Evolutionary conservation across 92 coral and sea anemone species (phyloP).

Genomic region (Phenganax stokvisi): DNA sequence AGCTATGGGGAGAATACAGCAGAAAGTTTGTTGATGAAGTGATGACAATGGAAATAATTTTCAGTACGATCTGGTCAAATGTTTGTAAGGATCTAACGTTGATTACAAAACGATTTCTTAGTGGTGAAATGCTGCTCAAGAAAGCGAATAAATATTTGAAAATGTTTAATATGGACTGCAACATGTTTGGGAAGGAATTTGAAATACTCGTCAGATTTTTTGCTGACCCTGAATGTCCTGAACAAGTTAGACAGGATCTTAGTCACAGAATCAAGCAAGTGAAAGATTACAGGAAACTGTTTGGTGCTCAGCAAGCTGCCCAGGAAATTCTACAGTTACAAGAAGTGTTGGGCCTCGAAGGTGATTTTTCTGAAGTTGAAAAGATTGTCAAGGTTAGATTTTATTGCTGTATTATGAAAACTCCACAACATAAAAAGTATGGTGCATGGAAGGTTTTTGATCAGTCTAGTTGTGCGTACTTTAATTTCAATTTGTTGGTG

Average conservation of each 20-base stretch:
- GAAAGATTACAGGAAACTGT: slow-evolving; percentile 46
- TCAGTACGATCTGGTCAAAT: slow-evolving; percentile 53
- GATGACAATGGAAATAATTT: slow-evolving; percentile 47
- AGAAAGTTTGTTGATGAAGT: slow-evolving; percentile 22
- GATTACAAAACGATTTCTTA: slow-evolving; percentile 35
- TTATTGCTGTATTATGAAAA: background rate
- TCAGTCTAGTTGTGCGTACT: background rate
- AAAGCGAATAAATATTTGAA: slow-evolving; percentile 47
- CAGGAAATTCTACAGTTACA: slow-evolving; percentile 49
- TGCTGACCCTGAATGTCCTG: background rate
- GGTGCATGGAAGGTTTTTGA: background rate
- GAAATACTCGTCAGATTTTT: slow-evolving; percentile 24
- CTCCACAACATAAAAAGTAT: background rate
- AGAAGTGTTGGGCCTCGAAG: slow-evolving; percentile 40
- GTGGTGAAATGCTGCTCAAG: slow-evolving; percentile 39
- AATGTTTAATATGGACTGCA: background rate
- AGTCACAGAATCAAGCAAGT: slow-evolving; percentile 42
- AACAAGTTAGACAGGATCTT: slow-evolving; percentile 1
- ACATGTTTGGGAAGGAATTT: slow-evolving; percentile 48
- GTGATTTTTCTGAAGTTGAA: slow-evolving; percentile 61
- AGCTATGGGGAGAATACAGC: slow-evolving; percentile 56
- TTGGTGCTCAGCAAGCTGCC: slow-evolving; percentile 56
- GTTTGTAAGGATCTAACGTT: slow-evolving; percentile 22
- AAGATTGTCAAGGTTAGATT: slow-evolving; percentile 58
- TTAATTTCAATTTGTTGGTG: too few relatives aligned